Evolutionary conservation across 2,888 invertebrate species (phyloP).

Genomic region (Eristalinus aeneus): DNA sequence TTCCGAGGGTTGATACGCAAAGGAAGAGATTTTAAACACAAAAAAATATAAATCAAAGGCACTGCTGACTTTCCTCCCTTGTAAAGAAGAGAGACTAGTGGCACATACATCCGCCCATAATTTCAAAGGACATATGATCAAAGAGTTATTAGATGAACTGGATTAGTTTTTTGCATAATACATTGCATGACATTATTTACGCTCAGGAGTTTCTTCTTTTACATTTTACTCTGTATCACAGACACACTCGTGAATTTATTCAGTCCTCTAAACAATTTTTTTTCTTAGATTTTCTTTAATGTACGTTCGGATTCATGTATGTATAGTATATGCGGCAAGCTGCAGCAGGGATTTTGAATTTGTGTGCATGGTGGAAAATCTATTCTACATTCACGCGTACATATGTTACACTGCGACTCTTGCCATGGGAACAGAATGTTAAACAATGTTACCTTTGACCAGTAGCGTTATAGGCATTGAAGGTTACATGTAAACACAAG

Average conservation of each 20-base stretch:
- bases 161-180: conserved; percentile 66
- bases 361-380: neutral
- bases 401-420: neutral
- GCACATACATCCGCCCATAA: conserved; percentile 36
- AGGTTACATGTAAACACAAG: neutral
- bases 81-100: conserved; percentile 14
- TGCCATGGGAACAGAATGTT: neutral
- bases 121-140: conserved; percentile 66
- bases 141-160: conserved; percentile 71
- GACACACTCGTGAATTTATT: conserved; percentile 57
- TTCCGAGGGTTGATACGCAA: conserved; percentile 49
- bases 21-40: conserved; percentile 29
- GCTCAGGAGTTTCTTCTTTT: conserved; percentile 56
- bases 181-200: conserved; percentile 66
- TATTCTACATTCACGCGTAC: neutral
- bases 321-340: neutral
- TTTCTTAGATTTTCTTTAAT: conserved; percentile 7
- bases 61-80: conserved; percentile 43
- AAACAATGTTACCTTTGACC: neutral
- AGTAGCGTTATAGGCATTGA: neutral
- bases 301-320: neutral
- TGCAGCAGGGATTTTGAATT: conserved; percentile 21
- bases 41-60: conserved; percentile 53
- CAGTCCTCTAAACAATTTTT: conserved; percentile 56
- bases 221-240: conserved; percentile 45